Evolutionary conservation across 2,888 invertebrate species (phyloP), one percentile per base, ranked within the genome.

Genomic region (Tipula lateralis): DNA sequence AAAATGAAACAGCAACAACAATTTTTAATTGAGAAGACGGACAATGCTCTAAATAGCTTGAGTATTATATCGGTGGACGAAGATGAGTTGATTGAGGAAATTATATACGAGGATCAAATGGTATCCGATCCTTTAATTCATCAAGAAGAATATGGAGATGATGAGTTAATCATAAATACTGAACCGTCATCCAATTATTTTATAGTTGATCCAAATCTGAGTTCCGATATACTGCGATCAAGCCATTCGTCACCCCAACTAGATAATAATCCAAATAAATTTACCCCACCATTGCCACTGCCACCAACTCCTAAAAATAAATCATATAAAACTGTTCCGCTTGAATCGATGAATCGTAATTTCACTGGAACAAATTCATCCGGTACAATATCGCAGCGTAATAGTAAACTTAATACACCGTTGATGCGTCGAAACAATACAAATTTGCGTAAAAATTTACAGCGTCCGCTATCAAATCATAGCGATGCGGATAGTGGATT

Each of bases 401-500:
- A 81, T 7, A 81, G 29, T 30, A 29, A 30, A 13, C 81, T 81
- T 7, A 30, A 5, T 81, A 29, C 84, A 80, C 90, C 90, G 9
- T 89, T 90, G 85, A 88, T 88, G 87, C 89, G 89, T 29, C 88
- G 88, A 87, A 32, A 83, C 6, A 24, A 81, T 29, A 29, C 29
- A 1, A 81, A 30, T 81, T 30, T 81, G n/a, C 29, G 81, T 1
- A 81, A 81, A 81, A 81, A 81, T 81, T 29, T 81, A 81, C 81
- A 89, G 1, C 87, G 90, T 16, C 90, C 90, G 0, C 85, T 89
- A 0, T 90, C 90, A 4, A 89, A 88, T 1, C 89, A 92, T 86
- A 93, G 93, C 89, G 93, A 93, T 89, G 92, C 93, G 12, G 93
- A 93, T 87, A 93, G 93, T 88, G 93, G 93, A 3, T 93, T 93